Conservation (phyloP, 2,888 invertebrate species). For the Agonopterix alstromeriana region DNA sequence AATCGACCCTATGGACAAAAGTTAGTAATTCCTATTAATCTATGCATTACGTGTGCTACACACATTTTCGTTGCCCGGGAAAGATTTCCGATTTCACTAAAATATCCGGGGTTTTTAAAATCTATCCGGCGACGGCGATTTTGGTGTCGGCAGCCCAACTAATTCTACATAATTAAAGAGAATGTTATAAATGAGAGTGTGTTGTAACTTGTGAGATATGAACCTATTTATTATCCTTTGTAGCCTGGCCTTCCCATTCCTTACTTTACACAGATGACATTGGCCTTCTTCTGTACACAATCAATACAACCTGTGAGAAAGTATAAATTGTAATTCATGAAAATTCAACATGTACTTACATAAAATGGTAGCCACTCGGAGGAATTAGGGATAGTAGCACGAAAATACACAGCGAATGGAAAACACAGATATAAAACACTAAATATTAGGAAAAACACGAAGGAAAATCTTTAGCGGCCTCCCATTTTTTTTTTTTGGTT, state of each 20-base stretch:
- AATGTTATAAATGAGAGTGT: neutral
- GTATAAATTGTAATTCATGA: conserved; percentile 14
- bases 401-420: conserved; percentile 18
- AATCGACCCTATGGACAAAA: no score
- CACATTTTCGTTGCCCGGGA: no score
- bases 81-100: no score
- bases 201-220: neutral
- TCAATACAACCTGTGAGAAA: conserved; percentile 50
- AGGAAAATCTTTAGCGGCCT: conserved; percentile 33
- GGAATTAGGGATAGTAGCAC: conserved; percentile 37
- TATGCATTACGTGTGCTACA: no score
- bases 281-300: conserved; percentile 30
- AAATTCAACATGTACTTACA: conserved; percentile 44
- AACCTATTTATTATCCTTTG: neutral
- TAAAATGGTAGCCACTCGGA: conserved; percentile 32
- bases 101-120: no score
- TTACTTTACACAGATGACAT: neutral
- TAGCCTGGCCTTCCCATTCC: neutral
- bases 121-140: no score
- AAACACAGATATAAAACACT: conserved; percentile 25
- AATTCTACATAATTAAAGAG: no score
- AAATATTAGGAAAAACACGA: conserved; percentile 36
- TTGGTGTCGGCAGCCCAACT: no score
- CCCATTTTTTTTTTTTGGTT: no score
- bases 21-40: no score